Percentiles rank a stretch among this genome's conserved stretches.
Evolutionary conservation across 2,113 vertebrate genomes (phyloP).

Genomic region (Trematocara zebra): DNA sequence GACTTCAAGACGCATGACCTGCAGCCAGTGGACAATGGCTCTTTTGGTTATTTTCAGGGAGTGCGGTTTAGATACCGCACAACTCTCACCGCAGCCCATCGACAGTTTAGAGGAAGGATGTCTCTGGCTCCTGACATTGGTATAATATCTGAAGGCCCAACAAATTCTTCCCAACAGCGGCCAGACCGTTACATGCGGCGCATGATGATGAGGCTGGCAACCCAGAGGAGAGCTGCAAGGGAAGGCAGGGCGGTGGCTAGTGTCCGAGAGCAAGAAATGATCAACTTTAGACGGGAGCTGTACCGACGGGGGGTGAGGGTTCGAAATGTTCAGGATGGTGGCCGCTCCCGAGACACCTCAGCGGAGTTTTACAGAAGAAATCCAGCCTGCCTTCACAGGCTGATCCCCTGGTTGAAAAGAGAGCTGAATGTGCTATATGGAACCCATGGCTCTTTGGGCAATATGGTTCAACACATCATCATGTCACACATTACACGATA

Average conservation of each 20-base stretch:
- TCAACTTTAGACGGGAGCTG: constrained; percentile 87
- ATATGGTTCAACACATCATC: constrained; percentile 89
- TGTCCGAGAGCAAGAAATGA: constrained; percentile 83
- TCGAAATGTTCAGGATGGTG: constrained; percentile 81
- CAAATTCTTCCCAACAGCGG: constrained; percentile 18
- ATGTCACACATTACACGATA: constrained; percentile 86
- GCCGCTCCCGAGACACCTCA: constrained; percentile 84
- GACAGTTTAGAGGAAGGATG: constrained; percentile 63
- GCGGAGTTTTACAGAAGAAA: constrained; percentile 89
- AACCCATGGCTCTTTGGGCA: constrained; percentile 83
- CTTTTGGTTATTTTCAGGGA: constrained; percentile 79
- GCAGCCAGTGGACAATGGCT: constrained; percentile 70
- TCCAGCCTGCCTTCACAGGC: constrained; percentile 88
- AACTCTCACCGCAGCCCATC: constrained; percentile 77
- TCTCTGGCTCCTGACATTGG: constrained; percentile 79
- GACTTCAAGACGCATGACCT: constrained; percentile 88
- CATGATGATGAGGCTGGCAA: constrained; percentile 77
- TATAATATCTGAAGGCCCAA: constrained; percentile 78
- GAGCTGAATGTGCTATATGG: constrained; percentile 89
- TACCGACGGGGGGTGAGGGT: constrained; percentile 84
- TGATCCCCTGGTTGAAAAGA: constrained; percentile 90
- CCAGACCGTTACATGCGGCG: constrained; percentile 74
- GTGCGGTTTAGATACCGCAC: constrained; percentile 87
- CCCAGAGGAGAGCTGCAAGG: constrained; percentile 71
- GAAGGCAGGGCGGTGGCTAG: constrained; percentile 74